Evolutionary conservation across 1,140 invertebrate genomes (phyloP), one percentile per base, ranked within the genome.

Genomic region (Vanessa tameamea): DNA sequence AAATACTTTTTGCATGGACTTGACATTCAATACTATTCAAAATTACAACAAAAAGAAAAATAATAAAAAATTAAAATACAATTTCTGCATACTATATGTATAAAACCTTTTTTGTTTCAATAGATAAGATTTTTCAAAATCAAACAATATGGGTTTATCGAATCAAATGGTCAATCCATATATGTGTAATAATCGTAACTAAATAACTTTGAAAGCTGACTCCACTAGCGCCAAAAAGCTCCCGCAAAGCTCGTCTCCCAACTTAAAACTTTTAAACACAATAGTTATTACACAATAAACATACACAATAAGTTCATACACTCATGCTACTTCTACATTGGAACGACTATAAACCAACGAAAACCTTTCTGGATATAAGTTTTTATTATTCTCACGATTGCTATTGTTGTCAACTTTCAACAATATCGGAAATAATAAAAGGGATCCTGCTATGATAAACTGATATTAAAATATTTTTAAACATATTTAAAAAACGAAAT

Each of bases 401-500:
- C 74, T 76, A 76, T 76, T 76, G 74, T 76, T 76, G 69, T 68
- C 55, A 59, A 61, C 31, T 74, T 68, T 67, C 74, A 76, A 76
- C 74, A 76, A 76, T 72, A 76, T 69, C 74, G 74, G 74, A 76
- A 76, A 76, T 76, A 76, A 76, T 76, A 76, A 76, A 76, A 57
- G 12, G 51, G 67, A 68, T 57, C 68, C 47, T 63, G 47, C 68
- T 76, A 76, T 72, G 74, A 76, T 68, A 72, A 72, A 64, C 74
- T 67, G 69, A 75, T 75, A 75, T 71, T 71, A 72, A 67, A 53
- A 47, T 53, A 55, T 64, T 70, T 75, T 68, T 68, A 76, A 76
- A 68, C 47, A n/a, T 59, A 71, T 72, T 76, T 43, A 68, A 76
- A 75, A 76, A 76, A 76, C 51, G 47, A 76, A 72, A 76, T 72